phyloP scores from a whole-genome alignment of 2,888 invertebrate genomes.

The Caenorhabditis imperialis region DNA sequence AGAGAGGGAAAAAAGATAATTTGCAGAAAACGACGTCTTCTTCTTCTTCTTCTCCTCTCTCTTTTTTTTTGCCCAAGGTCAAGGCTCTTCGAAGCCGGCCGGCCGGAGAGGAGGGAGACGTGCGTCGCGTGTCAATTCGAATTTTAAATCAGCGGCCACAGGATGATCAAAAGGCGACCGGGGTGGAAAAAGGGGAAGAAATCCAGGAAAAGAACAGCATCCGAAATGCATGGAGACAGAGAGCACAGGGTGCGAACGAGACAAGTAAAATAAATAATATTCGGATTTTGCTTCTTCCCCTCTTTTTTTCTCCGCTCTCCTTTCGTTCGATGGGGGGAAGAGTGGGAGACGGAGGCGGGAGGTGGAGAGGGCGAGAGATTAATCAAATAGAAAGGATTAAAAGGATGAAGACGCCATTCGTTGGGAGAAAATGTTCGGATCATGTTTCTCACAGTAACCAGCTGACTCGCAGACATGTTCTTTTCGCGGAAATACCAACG shows the following conservation, averaged over 20 bases:
- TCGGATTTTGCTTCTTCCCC: too few relatives aligned
- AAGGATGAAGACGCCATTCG: not conserved
- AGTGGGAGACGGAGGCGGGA: not conserved
- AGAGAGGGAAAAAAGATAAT: conserved; percentile 17
- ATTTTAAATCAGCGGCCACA: conserved; percentile 52
- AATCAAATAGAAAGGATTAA: conserved; percentile 24
- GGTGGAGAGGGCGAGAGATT: conserved; percentile 6
- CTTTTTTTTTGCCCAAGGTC: too few relatives aligned
- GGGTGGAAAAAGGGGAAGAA: conserved; percentile 4
- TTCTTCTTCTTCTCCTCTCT: conserved; percentile 5
- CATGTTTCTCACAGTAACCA: conserved; percentile 2
- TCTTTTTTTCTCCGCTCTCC: too few relatives aligned
- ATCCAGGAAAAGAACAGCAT: conserved; percentile 5
- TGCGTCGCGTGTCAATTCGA: conserved; percentile 53
- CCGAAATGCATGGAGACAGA: too few relatives aligned
- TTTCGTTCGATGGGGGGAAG: not conserved
- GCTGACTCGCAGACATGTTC: not conserved
- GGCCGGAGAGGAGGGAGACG: too few relatives aligned
- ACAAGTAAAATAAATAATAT: too few relatives aligned
- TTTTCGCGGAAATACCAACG: too few relatives aligned
- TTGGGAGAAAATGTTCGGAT: not conserved
- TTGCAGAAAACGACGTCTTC: conserved; percentile 31
- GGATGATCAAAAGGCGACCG: conserved; percentile 33
- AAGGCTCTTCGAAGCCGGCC: too few relatives aligned
- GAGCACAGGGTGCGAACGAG: too few relatives aligned